phyloP scores from a whole-genome alignment of 1,140 invertebrate genomes.

The Fopius arisanus region DNA sequence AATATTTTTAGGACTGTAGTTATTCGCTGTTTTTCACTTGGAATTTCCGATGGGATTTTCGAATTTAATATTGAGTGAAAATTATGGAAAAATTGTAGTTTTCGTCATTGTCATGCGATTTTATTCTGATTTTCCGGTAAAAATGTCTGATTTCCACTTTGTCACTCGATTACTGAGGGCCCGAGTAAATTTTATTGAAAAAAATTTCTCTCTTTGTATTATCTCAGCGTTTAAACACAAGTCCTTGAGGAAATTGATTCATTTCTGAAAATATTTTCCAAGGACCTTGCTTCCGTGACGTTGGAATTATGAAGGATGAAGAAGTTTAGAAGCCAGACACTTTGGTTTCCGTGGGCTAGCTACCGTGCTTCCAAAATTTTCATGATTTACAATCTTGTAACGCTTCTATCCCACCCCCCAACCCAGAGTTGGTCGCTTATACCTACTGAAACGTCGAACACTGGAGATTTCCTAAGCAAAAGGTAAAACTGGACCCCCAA shows the following conservation, averaged over 20 bases:
- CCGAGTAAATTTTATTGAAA: no score
- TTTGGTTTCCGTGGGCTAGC: conserved; percentile 20
- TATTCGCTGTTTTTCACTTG: no score
- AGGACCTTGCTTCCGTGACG: background rate
- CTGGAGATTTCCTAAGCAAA: background rate
- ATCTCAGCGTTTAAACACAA: background rate
- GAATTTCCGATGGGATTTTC: no score
- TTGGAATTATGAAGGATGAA: background rate
- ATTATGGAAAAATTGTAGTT: no score
- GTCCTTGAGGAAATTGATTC: conserved; percentile 4
- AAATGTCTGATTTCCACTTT: no score
- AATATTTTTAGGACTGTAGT: no score
- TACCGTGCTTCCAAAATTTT: conserved; percentile 26
- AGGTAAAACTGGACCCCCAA: background rate
- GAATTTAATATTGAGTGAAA: no score
- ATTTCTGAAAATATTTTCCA: no score
- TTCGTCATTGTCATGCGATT: no score
- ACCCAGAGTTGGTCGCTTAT: background rate
- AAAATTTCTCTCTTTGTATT: no score
- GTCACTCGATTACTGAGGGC: no score
- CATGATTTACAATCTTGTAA: conserved; percentile 25
- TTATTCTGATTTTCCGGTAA: no score
- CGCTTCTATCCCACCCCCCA: background rate
- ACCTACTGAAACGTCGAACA: background rate
- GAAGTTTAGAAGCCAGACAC: conserved; percentile 10